Evolutionary conservation across 2,113 vertebrate species (phyloP).

Genomic region (Phalacrocorax aristotelis): DNA sequence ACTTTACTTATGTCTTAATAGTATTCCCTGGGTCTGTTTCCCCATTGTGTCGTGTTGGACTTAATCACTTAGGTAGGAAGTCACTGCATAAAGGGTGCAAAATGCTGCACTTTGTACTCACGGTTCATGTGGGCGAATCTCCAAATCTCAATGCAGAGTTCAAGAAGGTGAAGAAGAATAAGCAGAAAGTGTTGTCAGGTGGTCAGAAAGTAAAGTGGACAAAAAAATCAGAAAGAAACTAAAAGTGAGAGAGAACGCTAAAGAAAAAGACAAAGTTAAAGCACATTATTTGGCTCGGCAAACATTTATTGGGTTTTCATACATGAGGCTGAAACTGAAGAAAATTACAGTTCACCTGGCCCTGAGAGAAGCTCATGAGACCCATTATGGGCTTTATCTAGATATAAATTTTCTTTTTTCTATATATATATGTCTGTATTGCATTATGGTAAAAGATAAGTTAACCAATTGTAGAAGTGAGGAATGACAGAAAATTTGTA

Average conservation of each 20-base stretch:
- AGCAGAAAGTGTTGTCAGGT: not conserved
- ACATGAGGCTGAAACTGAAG: not conserved
- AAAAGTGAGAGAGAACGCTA: not conserved
- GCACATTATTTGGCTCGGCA: not conserved
- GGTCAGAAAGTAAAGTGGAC: not conserved
- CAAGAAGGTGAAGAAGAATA: not conserved
- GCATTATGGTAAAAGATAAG: not conserved
- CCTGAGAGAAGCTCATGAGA: not conserved
- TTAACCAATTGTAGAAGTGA: not conserved
- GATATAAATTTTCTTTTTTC: not conserved
- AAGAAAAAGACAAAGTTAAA: not conserved
- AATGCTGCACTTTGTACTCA: not conserved
- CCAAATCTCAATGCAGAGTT: not conserved
- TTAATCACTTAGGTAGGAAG: not conserved
- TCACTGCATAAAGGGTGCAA: not conserved
- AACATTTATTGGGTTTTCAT: not conserved
- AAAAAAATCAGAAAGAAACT: not conserved
- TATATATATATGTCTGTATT: not conserved
- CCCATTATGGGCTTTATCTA: not conserved
- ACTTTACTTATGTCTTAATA: not conserved
- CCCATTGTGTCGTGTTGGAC: not conserved
- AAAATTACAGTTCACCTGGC: not conserved
- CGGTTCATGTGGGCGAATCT: not conserved
- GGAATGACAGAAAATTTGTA: not conserved
- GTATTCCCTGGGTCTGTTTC: not conserved